Evolutionary conservation across 2,797 vertebrate genomes (phyloP), one percentile per base, ranked within the genome.

Genomic region (Microctenopoma lineatum): DNA sequence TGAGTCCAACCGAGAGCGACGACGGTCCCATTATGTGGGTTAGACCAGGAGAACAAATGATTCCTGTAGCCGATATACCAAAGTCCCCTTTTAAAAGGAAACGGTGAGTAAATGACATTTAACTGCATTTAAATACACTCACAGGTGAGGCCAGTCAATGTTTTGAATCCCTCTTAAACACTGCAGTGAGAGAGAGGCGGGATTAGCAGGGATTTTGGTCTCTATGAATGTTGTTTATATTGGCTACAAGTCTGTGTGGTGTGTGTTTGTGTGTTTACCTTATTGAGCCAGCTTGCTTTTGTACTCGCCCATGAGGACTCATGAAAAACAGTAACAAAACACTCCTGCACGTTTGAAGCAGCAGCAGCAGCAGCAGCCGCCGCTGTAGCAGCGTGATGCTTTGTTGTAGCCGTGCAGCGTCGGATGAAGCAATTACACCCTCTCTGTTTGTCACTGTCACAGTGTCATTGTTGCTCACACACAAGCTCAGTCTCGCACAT

Each of bases 11-110:
- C 59, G 97, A 99, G 74, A 99, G 97, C 36, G 98, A 99, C 77
- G 98, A 99, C 62, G 98, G 98, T 61, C 98, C 98, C 52, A 99
- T 99, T 77, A 96, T 99, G 97, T 99, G 98, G 98, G 98, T 99
- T 84, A 95, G 98, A 47, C 98, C 98, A 0, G 98, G 98, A 90
- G 98, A 99, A 46, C 98, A 99, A 92, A 98, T 99, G 97, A 99
- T 99, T 89, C 98, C 98, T 58, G 96, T 98, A 88, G 96, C 98
- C 64, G 98, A 99, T 83, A 96, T 98, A 95, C 97, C 97, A 95
- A 99, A 98, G 95, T 99, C 98, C 83, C 98, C 97, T 88, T 99
- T 98, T 89, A 99, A 98, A 92, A 96, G 97, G 90, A 98, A 95
- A 94, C 96, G 98, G 98, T 99, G 91, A 79, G 95, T 65, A 52